Percentiles rank a stretch among this genome's conserved stretches.
Conservation (phyloP, 1,140 invertebrate genomes). For the Ridgeia piscesae region DNA sequence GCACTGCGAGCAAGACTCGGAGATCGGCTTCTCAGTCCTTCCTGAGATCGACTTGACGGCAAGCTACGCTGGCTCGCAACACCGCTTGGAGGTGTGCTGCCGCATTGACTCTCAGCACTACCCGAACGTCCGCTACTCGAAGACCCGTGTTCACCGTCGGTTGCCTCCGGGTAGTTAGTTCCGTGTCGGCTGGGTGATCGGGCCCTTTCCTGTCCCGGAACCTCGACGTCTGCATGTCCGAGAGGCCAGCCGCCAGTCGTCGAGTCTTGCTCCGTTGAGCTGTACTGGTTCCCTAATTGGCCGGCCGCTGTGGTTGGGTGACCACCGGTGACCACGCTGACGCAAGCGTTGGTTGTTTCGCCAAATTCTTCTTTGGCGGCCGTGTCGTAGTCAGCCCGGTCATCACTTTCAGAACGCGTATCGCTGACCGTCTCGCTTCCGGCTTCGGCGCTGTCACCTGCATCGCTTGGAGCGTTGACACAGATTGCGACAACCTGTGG, state of each 20-base stretch:
- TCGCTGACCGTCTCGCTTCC: background rate
- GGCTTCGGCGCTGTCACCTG: background rate
- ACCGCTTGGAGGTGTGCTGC: background rate
- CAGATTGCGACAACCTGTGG: background rate
- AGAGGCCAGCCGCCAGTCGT: background rate
- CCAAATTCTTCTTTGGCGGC: background rate
- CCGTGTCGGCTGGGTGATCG: background rate
- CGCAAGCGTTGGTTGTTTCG: background rate
- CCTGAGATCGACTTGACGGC: background rate
- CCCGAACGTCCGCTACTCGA: background rate
- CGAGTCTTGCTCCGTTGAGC: background rate
- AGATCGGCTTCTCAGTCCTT: background rate
- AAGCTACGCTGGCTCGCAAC: background rate
- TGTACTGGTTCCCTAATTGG: background rate
- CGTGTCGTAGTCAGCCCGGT: background rate
- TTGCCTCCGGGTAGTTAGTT: background rate
- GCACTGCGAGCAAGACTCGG: background rate
- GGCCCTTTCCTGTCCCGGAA: background rate
- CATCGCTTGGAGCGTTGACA: background rate
- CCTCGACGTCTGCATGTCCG: background rate
- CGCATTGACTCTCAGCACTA: background rate
- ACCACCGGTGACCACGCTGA: background rate
- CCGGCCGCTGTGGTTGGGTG: background rate
- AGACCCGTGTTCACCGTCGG: background rate
- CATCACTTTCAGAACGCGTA: background rate